Percentiles rank a stretch among this genome's conserved stretches.
Evolutionary conservation across 2,113 vertebrate species (phyloP).

Genomic region (Eretmochelys imbricata): DNA sequence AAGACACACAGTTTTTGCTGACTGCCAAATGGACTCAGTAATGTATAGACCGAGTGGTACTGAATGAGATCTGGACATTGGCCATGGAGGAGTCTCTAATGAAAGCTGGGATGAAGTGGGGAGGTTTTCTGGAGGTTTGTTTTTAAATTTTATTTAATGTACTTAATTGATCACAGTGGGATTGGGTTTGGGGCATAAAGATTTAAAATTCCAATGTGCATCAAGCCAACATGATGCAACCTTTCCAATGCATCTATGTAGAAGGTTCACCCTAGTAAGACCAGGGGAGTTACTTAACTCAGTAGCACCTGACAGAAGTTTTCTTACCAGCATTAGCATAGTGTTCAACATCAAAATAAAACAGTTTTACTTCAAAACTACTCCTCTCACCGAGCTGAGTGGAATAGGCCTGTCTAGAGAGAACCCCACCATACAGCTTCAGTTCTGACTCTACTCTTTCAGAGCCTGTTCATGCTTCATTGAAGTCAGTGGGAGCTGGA

Average conservation of each 20-base stretch:
- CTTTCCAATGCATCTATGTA: rapidly evolving
- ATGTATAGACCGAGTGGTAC: neutral
- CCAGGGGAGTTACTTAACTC: neutral
- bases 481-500: neutral
- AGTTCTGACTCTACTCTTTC: neutral
- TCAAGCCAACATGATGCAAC: neutral
- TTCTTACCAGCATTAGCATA: neutral
- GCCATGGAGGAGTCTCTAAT: rapidly evolving
- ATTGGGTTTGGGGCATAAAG: rapidly evolving
- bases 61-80: rapidly evolving
- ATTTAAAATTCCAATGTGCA: neutral
- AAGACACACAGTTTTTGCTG: neutral
- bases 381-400: neutral
- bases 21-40: neutral
- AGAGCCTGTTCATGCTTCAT: neutral
- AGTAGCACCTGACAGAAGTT: neutral
- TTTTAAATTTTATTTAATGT: neutral
- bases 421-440: neutral
- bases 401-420: neutral
- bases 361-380: neutral
- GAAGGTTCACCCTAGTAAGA: neutral
- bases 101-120: neutral
- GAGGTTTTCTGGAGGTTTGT: neutral
- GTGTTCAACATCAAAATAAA: neutral
- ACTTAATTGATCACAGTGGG: neutral